Evolutionary conservation across 2,888 invertebrate genomes (phyloP).

Genomic region (Listrodromus nycthemerus): DNA sequence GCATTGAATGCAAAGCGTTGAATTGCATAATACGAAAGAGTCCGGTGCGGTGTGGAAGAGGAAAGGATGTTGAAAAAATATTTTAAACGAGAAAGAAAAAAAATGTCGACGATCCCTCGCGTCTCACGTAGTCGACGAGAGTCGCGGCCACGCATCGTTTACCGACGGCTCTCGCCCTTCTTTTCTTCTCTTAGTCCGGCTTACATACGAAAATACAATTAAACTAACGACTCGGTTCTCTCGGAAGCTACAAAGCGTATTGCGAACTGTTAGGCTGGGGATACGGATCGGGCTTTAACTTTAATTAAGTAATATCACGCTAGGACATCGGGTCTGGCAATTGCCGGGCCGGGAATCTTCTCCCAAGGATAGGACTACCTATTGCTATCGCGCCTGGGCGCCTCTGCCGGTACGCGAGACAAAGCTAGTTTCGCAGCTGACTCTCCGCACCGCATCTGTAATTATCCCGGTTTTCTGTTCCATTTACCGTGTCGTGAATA

Average conservation of each 20-base stretch:
- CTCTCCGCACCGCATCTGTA: slow-evolving; percentile 47
- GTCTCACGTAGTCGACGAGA: background rate
- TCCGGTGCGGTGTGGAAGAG: background rate
- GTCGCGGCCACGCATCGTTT: background rate
- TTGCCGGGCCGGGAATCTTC: slow-evolving; percentile 64
- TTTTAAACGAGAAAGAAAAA: background rate
- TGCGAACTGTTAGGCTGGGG: slow-evolving; percentile 62
- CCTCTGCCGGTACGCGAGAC: background rate
- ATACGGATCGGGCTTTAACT: slow-evolving; percentile 73
- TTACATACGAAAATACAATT: slow-evolving; percentile 73
- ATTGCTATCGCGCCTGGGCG: slow-evolving; percentile 9
- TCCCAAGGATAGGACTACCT: slow-evolving; percentile 12
- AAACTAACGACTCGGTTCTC: slow-evolving; percentile 74
- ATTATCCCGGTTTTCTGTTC: slow-evolving; percentile 52
- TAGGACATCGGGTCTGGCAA: slow-evolving; percentile 73
- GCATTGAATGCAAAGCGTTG: slow-evolving; percentile 76
- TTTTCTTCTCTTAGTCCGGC: slow-evolving; percentile 23
- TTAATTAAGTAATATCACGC: slow-evolving; percentile 76
- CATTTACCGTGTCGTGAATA: slow-evolving; percentile 37
- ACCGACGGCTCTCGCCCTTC: background rate
- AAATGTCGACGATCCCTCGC: background rate
- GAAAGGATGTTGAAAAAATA: slow-evolving; percentile 3
- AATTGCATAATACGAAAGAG: slow-evolving; percentile 73
- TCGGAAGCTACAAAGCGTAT: slow-evolving; percentile 70
- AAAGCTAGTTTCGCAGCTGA: slow-evolving; percentile 37